Base-by-base conservation (phyloP, 1,140 invertebrate species). In the Octopus sinensis region DNA sequence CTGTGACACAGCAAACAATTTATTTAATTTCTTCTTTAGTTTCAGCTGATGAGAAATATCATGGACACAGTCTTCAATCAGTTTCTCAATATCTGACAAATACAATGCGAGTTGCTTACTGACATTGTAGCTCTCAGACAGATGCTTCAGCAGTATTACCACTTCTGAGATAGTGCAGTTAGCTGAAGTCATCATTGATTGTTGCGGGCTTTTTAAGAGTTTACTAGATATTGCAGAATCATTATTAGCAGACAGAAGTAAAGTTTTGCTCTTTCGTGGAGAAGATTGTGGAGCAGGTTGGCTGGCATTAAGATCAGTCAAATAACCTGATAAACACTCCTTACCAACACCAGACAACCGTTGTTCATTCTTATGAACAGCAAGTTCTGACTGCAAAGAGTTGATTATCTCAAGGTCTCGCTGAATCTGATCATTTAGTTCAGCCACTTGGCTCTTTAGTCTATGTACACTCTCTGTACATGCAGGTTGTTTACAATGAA, bases 401-500 rank as follows among this genome's bases (percentile, higher is more conserved):
- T 56, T 53, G 78, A 79, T 79, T 9, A 79, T 62, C 54, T 54
- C 54, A 9, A 53, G 53, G 53, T 79, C 68, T 53, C 81, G 79
- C 13, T 54, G 68, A 10, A 84, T 71, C 73, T 84, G 84, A n/a
- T 82, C 80, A 75, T 84, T 84, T 30, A 84, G 79, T 51, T 79
- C 81, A 10, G 51, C 12, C 13, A 80, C 73, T 76, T 84, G 13
- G 80, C 80, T 51, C 80, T 80, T 54, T 76, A 62, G 17, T 53
- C 53, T 23, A 76, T 75, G 4, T 30, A 51, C 30, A 79, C 73
- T 62, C 52, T 81, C 68, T 5, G 13, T 17, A 73, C 68, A 73
- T 23, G 13, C 6, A 6, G 68, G 5, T 73, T 73, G 17, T 23
- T 73, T 13, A 13, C 68, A 73, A 13, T 73, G 68, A 73, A 73